Evolutionary conservation across 2,888 invertebrate genomes (phyloP), one percentile per base, ranked within the genome.

Genomic region (Agrotis puta): DNA sequence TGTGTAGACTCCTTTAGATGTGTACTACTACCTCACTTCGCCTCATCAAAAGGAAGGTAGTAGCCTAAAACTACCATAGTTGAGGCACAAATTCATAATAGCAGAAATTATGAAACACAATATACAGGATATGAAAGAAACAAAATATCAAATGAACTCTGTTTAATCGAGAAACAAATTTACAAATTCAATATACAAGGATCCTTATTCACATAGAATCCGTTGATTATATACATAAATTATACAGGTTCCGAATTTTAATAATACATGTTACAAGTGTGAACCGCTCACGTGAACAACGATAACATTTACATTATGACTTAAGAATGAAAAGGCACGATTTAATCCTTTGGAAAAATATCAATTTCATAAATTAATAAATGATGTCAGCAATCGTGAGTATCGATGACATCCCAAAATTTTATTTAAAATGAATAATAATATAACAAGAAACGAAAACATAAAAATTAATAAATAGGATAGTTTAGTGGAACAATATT

Each of bases 81-180:
- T 33, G 33, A 0, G 2, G 11, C 39, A 39, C 39, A 39, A 39
- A 39, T 33, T 33, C 7, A 33, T 39, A 39, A 9, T 39, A 39
- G 16, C 27, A 22, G 33, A n/a, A 22, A n/a, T 22, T 6, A 39
- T 64, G 18, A 27, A 27, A 16, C 9, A 47, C 20, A 2, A 13
- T 22, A 4, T 47, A 24, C 48, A 27, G 66, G 68, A 70, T 64
- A 0, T 76, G 74, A 82, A 85, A 67, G 22, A 73, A 85, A 79
- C 76, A 74, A 74, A 64, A 69, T 71, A 84, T 88, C 61, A 86
- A 87, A 76, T 79, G 80, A 87, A 89, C 89, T 90, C 87, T 82
- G 81, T 94, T 93, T 94, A 94, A 89, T 94, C 80, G 86, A 89
- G 82, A 93, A 94, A 92, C 89, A 92, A 93, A 93, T 94, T 92